Conservation (phyloP, 2,797 vertebrate species). For the Nannoperca obscura region DNA sequence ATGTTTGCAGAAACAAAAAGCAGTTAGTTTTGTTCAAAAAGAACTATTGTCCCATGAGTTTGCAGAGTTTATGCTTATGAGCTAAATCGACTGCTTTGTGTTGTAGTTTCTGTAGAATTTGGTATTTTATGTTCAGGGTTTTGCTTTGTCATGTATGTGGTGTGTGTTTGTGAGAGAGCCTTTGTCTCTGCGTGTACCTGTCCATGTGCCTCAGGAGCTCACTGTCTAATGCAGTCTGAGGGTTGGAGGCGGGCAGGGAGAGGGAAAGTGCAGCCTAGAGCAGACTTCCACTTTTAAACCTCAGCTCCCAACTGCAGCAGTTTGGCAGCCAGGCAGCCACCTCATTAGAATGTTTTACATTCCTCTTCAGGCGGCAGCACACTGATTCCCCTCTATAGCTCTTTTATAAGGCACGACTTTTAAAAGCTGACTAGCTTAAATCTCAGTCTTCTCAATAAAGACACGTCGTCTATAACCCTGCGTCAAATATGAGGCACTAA, state of each 20-base stretch:
- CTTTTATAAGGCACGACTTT: constrained; percentile 51
- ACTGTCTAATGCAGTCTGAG: constrained; percentile 67
- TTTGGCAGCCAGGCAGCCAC: constrained; percentile 64
- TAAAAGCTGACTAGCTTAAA: constrained; percentile 43
- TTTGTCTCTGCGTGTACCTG: constrained; percentile 54
- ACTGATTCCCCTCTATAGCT: constrained; percentile 50
- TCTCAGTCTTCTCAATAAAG: constrained; percentile 35
- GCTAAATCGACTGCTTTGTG: constrained; percentile 28
- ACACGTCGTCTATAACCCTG: constrained; percentile 42
- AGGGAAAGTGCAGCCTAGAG: constrained; percentile 78
- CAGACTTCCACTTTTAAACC: constrained; percentile 69
- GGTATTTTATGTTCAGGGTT: constrained; percentile 17
- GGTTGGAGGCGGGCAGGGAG: constrained; percentile 45
- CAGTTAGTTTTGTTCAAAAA: constrained; percentile 24
- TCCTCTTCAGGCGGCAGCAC: constrained; percentile 67
- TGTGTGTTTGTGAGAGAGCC: not conserved
- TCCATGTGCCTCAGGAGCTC: constrained; percentile 50
- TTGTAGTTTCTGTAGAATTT: constrained; percentile 4
- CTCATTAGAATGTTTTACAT: constrained; percentile 80
- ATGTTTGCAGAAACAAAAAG: constrained; percentile 34
- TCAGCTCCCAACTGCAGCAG: constrained; percentile 60
- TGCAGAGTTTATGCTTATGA: constrained; percentile 22
- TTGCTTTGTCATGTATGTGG: not conserved
- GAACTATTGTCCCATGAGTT: constrained; percentile 20
- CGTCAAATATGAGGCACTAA: constrained; percentile 37